A percentile compares a stretch with the other conserved stretches of the same genome.
phyloP scores from a whole-genome alignment of 2,888 invertebrate species.

The Archips crataeganus region DNA sequence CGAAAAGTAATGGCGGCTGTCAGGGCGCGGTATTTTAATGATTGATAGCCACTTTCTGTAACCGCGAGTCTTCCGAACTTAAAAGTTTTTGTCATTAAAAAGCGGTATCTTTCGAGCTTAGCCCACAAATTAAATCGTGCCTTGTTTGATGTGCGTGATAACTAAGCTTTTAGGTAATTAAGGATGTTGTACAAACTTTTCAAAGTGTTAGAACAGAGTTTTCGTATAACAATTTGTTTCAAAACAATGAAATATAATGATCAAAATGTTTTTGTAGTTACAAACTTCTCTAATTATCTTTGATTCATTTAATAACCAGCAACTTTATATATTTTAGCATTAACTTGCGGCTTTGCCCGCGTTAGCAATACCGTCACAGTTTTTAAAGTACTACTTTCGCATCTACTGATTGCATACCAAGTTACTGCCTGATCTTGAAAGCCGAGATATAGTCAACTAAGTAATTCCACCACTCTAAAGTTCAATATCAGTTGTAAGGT shows the following conservation, averaged over 20 bases:
- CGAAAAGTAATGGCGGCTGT: constrained; percentile 66
- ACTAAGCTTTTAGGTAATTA: constrained; percentile 18
- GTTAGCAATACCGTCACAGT: too few relatives aligned
- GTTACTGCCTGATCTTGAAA: too few relatives aligned
- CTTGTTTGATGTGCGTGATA: constrained; percentile 24
- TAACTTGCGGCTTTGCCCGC: too few relatives aligned
- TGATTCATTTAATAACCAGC: not conserved
- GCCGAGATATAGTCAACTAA: too few relatives aligned
- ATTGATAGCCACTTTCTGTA: constrained; percentile 58
- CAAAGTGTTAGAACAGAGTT: not conserved
- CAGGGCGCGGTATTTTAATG: constrained; percentile 64
- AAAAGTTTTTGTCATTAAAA: constrained; percentile 41
- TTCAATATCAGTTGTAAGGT: too few relatives aligned
- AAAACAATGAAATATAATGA: not conserved
- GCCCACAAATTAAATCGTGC: constrained; percentile 38
- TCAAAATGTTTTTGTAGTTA: not conserved
- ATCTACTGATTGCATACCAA: too few relatives aligned
- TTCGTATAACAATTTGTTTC: not conserved
- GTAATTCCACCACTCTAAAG: too few relatives aligned
- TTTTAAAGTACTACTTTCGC: too few relatives aligned
- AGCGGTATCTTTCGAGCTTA: constrained; percentile 39
- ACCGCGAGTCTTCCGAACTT: constrained; percentile 37
- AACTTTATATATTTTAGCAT: not conserved
- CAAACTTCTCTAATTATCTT: constrained; percentile 15
- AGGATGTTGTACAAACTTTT: constrained; percentile 15